Evolutionary conservation across 2,797 vertebrate genomes (phyloP).

Genomic region (Halcyon smyrnensis): DNA sequence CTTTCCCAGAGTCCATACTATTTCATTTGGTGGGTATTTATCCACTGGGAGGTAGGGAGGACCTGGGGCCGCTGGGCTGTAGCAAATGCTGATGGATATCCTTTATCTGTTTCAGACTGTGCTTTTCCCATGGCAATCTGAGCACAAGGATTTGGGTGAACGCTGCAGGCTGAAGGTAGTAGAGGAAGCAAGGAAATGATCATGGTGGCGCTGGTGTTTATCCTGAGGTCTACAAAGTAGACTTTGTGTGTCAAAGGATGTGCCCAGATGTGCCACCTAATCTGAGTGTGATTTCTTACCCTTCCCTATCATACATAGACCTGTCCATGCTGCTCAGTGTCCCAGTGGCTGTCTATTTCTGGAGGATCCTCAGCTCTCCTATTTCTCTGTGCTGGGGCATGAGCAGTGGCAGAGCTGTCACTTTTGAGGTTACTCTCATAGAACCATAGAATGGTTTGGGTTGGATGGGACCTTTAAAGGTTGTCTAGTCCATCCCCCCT

Average conservation of each 20-base stretch:
- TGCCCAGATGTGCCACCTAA: neutral
- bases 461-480: neutral
- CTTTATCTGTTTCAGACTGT: neutral
- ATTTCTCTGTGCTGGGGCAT: neutral
- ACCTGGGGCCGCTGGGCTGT: neutral
- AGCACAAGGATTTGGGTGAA: neutral
- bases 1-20: neutral
- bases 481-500: neutral
- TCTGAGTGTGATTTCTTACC: neutral
- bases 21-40: neutral
- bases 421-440: neutral
- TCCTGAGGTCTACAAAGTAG: neutral
- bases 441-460: neutral
- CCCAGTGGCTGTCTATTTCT: accelerated
- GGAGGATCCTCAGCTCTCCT: neutral
- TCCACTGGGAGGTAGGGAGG: neutral
- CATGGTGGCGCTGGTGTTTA: neutral
- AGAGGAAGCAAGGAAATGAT: neutral
- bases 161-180: neutral
- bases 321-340: neutral
- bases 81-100: neutral
- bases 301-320: neutral
- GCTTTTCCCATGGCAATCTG: neutral
- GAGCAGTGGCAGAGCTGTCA: neutral
- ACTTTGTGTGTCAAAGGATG: neutral